Conservation (phyloP, 1,140 invertebrate species). For the Cepaea nemoralis region DNA sequence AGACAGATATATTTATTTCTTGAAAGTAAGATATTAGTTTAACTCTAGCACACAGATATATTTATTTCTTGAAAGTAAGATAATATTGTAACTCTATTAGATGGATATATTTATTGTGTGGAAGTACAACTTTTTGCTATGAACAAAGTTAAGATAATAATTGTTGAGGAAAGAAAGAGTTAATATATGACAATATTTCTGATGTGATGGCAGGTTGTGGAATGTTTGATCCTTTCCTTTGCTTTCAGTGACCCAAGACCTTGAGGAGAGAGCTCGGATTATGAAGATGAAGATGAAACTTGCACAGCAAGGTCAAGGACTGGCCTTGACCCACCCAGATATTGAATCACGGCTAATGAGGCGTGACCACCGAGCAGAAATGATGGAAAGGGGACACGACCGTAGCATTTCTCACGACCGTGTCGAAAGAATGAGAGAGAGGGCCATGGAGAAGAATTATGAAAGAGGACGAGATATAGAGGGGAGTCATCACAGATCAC, state of each 20-base stretch:
- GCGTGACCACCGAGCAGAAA: slow-evolving; percentile 16
- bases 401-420: slow-evolving; percentile 47
- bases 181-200: too few species aligned
- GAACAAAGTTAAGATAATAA: too few species aligned
- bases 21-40: too few species aligned
- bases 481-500: slow-evolving; percentile 44
- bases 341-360: slow-evolving; percentile 19
- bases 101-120: too few species aligned
- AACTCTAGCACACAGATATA: too few species aligned
- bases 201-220: too few species aligned
- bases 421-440: slow-evolving; percentile 50
- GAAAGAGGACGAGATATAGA: slow-evolving; percentile 49
- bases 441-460: slow-evolving; percentile 47
- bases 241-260: slow-evolving; percentile 77
- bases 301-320: slow-evolving; percentile 49
- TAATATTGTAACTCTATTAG: too few species aligned
- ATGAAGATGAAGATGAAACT: slow-evolving; percentile 79
- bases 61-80: too few species aligned
- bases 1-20: too few species aligned
- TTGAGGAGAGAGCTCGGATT: slow-evolving; percentile 85
- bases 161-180: too few species aligned
- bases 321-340: slow-evolving; percentile 43
- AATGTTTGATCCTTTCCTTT: neutral
- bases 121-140: too few species aligned
- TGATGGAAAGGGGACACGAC: slow-evolving; percentile 42